Base-by-base conservation (phyloP, 2,113 vertebrate species). In the Poecile atricapillus region DNA sequence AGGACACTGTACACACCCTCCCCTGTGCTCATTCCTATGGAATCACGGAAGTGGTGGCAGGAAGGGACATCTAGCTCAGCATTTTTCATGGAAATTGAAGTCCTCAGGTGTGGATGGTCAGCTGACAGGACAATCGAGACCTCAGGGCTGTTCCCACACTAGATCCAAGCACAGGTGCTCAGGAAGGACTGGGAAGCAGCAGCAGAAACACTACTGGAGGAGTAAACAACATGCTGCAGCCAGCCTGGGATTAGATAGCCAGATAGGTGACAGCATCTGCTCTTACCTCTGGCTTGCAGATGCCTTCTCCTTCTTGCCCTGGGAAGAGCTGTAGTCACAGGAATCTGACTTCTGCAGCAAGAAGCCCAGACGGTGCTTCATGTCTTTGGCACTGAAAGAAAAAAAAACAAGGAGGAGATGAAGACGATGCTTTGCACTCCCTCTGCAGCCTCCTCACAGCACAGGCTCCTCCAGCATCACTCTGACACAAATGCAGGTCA, bases 311-410 rank as follows among this genome's bases (percentile, higher is more conserved):
- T 97, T 98, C 92, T 96, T 98, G 98, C 93, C 46, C 44, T 97
- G 98, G 15, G 79, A 93, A 77, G 95, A 94, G 94, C 97, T 97
- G 18, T 98, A 98, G 78, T 99, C 98, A 22, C 97, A 97, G 46
- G 98, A 98, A 13, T 99, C 99, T 15, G 99, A 97, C 95, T 98
- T 99, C 94, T 99, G 99, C 65, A 99, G 98, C 69, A 99, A 95
- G 87, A 98, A 98, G 43, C 98, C 99, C 33, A 99, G 98, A 62
- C 99, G 98, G 95, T 99, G 98, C 88, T 99, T 99, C 98, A 99
- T 99, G 81, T 99, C 99, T 97, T 99, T 99, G 76, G 99, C 99
- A 60, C 99, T 99, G 97, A 28, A 63, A 74, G 62, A 79, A 89
- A 93, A 69, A 30, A n/a, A 93, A 65, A 39, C 19, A 47, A 47